Percentiles rank a stretch among this genome's conserved stretches.
These are phyloP conservation scores for Sciaenops ocellatus DNA, from an alignment of 2,797 vertebrate species.

Conservation along the genomic window DNA sequence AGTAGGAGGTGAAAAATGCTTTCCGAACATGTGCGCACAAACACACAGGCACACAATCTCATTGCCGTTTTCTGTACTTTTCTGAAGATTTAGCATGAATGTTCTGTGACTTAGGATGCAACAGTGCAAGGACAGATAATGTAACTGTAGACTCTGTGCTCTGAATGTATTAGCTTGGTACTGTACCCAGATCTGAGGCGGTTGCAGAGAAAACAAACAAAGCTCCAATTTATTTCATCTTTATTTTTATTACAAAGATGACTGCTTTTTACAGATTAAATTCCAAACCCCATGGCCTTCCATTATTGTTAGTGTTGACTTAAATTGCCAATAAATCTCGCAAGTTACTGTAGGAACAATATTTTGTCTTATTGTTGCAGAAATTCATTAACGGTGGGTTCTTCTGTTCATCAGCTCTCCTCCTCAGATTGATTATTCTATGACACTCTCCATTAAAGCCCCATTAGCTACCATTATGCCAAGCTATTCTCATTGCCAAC, in stretches of 20 bases:
- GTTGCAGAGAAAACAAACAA: conserved; percentile 33
- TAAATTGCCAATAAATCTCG: conserved; percentile 54
- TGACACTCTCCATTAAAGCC: conserved; percentile 80
- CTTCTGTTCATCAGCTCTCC: conserved; percentile 55
- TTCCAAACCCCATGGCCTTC: conserved; percentile 35
- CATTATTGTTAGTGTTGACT: conserved; percentile 42
- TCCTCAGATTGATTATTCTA: conserved; percentile 78
- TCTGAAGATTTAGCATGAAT: conserved; percentile 30
- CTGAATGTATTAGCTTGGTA: conserved; percentile 40
- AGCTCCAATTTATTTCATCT: conserved; percentile 33
- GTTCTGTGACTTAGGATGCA: conserved; percentile 48
- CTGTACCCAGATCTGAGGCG: conserved; percentile 21
- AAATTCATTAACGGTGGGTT: conserved; percentile 67
- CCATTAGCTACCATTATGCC: conserved; percentile 81
- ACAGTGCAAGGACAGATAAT: conserved; percentile 39
- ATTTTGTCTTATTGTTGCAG: conserved; percentile 65
- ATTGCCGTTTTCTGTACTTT: conserved; percentile 2
- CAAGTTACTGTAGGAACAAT: conserved; percentile 60
- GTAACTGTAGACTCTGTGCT: conserved; percentile 10
- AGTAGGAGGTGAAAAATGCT: conserved; percentile 65
- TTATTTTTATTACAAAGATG: conserved; percentile 42
- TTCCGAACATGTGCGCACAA: conserved; percentile 22
- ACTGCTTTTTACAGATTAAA: conserved; percentile 54
- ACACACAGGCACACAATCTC: conserved; percentile 7
- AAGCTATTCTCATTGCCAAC: conserved; percentile 77